Conservation (phyloP, 2,113 vertebrate genomes). For the Pterocles orientalis region DNA sequence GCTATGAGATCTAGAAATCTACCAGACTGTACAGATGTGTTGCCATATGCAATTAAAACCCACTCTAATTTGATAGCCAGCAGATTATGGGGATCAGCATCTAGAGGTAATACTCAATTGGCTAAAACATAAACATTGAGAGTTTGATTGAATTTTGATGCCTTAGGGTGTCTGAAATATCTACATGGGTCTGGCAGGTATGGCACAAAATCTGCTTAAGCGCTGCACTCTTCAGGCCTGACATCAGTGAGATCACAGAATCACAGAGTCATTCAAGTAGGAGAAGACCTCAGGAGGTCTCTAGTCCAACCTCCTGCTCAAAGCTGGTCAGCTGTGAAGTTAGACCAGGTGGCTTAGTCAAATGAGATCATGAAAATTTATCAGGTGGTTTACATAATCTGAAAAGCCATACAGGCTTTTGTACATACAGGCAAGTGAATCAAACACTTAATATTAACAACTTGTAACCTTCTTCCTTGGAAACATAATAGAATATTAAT, state of each 20-base stretch:
- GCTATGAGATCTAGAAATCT: neutral
- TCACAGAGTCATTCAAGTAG: neutral
- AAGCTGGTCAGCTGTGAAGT: neutral
- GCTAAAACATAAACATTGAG: neutral
- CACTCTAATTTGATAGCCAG: neutral
- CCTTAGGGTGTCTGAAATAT: neutral
- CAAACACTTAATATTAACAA: neutral
- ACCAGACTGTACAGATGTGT: neutral
- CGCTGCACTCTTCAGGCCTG: fast-evolving
- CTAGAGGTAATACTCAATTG: neutral
- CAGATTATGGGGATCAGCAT: neutral
- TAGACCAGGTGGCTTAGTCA: neutral
- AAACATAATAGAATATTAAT: neutral
- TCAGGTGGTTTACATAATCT: neutral
- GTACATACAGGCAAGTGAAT: neutral
- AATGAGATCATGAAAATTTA: neutral
- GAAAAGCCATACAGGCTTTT: neutral
- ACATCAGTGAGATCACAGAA: neutral
- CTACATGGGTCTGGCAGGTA: neutral
- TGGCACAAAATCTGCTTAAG: neutral
- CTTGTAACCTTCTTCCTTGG: neutral
- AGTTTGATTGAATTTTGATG: neutral
- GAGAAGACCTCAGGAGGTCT: neutral
- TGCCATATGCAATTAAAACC: neutral
- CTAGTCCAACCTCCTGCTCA: neutral